phyloP scores from a whole-genome alignment of 1,140 invertebrate species.

The Potamilus streckersoni region DNA sequence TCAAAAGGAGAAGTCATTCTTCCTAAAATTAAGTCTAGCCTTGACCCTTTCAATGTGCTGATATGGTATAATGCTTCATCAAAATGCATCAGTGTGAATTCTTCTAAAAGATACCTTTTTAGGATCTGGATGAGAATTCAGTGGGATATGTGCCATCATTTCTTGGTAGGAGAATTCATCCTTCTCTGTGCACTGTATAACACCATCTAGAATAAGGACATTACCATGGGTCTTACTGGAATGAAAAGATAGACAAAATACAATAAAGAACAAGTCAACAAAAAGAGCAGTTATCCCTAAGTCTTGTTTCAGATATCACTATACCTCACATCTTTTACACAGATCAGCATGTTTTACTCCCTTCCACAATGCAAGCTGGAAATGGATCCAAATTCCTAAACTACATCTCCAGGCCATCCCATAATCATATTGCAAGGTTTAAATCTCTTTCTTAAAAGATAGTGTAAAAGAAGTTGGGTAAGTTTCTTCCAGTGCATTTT shows the following conservation, averaged over 20 bases:
- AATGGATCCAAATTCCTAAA: too few relatives aligned
- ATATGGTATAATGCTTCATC: not conserved
- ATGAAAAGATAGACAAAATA: constrained; percentile 17
- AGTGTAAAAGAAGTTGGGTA: too few relatives aligned
- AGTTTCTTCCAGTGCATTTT: too few relatives aligned
- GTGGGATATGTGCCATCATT: constrained; percentile 95
- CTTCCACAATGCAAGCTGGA: too few relatives aligned
- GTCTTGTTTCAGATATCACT: too few relatives aligned
- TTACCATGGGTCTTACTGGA: constrained; percentile 86
- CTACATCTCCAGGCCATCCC: too few relatives aligned
- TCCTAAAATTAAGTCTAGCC: not conserved
- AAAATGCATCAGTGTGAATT: not conserved
- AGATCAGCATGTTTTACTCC: too few relatives aligned
- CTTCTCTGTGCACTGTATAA: constrained; percentile 95
- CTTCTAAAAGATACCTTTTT: constrained; percentile 76
- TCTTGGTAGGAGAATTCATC: constrained; percentile 99
- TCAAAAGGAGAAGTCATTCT: not conserved
- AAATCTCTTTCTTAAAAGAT: too few relatives aligned
- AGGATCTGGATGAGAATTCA: constrained; percentile 92
- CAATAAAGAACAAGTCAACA: too few relatives aligned
- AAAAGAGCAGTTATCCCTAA: too few relatives aligned
- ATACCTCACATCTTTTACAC: too few relatives aligned
- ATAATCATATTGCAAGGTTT: too few relatives aligned
- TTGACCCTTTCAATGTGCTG: not conserved
- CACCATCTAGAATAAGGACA: constrained; percentile 92